Conservation (phyloP, 2,888 invertebrate genomes). For the Sialis lutaria region DNA sequence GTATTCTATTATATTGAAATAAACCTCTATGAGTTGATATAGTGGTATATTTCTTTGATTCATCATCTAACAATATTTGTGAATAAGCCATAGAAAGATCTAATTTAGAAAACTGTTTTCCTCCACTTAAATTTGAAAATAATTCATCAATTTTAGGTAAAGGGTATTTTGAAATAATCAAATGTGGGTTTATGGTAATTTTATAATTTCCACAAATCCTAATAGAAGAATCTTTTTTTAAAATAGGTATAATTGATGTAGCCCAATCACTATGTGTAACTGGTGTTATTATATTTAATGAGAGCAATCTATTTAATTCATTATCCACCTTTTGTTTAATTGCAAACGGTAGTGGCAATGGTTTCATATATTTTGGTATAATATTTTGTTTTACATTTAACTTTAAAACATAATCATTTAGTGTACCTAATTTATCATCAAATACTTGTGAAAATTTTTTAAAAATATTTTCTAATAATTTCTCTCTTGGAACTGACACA, state of each 20-base stretch:
- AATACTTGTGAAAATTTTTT: too few relatives aligned
- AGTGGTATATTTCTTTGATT: not conserved
- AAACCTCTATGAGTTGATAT: constrained; percentile 5
- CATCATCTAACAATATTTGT: constrained; percentile 3
- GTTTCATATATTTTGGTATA: too few relatives aligned
- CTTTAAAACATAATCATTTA: too few relatives aligned
- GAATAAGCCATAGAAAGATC: constrained; percentile 5
- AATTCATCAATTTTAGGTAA: constrained; percentile 6
- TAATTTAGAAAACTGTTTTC: constrained; percentile 5
- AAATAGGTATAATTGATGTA: constrained; percentile 5
- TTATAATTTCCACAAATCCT: constrained; percentile 10
- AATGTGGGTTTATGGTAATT: constrained; percentile 9
- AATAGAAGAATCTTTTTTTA: constrained; percentile 6
- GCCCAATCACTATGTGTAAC: not conserved
- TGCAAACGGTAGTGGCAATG: too few relatives aligned
- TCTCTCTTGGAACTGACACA: too few relatives aligned
- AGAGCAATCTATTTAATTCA: too few relatives aligned
- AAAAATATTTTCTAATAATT: too few relatives aligned
- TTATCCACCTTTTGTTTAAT: too few relatives aligned
- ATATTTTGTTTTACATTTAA: too few relatives aligned
- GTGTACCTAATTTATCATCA: too few relatives aligned
- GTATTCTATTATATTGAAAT: not conserved
- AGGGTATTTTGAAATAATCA: constrained; percentile 6
- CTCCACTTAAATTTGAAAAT: constrained; percentile 4
- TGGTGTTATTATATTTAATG: too few relatives aligned